Evolutionary conservation across 2,113 vertebrate species (phyloP), one percentile per base, ranked within the genome.

Genomic region (Chamaetylas fuelleborni): DNA sequence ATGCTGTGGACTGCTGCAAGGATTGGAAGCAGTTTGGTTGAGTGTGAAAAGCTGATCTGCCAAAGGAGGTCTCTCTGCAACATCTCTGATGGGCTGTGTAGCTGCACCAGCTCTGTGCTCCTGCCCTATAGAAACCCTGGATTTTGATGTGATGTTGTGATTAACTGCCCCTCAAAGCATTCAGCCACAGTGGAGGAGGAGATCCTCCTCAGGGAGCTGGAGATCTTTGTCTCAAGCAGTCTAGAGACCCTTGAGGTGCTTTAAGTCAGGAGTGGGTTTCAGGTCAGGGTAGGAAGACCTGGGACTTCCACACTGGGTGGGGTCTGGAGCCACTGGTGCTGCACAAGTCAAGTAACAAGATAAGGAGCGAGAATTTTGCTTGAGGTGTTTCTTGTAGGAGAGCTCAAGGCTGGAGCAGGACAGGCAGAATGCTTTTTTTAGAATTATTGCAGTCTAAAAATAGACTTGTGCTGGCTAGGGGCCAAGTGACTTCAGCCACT

Each of bases 401-500:
- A 53, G 73, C 73, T 93, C 51, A 47, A 57, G 56, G 36, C 77
- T 84, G 61, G 53, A 60, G 36, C 65, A 84, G 70, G 34, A 72
- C 65, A 91, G 48, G 15, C 60, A 65, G 61, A 61, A 67, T 0
- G 0, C 57, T 62, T 78, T 77, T 80, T 50, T 53, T 83, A 51
- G 80, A 42, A 33, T 81, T 86, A 54, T 66, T 67, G 40, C 53
- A 26, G 5, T 5, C 69, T 95, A 53, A 7, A 73, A 83, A 84
- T 86, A 88, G 80, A 47, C 17, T 74, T 57, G 5, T 48, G 36
- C 83, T 95, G 91, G 94, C 77, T 92, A 61, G 33, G 34, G 22
- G 11, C 95, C 89, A 65, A 12, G 50, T 95, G 73, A 95, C 89
- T 93, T 92, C 81, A 95, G 42, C 70, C 81, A 50, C 81, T 45